A percentile compares a stretch with the other conserved stretches of the same genome.
Evolutionary conservation across 2,888 invertebrate species (phyloP).

Genomic region (Polymixis flavicincta): DNA sequence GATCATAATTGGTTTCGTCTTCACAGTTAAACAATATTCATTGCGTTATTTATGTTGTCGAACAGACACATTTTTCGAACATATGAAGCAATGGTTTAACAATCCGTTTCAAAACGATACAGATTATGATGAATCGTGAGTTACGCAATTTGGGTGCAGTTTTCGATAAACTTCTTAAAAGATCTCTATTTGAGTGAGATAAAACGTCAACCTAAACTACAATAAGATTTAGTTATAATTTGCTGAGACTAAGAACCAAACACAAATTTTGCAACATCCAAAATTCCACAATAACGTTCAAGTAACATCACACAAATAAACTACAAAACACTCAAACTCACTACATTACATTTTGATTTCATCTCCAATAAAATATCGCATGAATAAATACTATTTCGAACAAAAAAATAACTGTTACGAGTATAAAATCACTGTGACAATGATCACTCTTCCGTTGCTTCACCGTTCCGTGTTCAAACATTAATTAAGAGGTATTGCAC

Average conservation of each 20-base stretch:
- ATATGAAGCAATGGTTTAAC: too few relatives aligned
- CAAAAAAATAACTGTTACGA: slow-evolving; percentile 53
- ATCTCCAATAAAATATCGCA: slow-evolving; percentile 37
- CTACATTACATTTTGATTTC: slow-evolving; percentile 26
- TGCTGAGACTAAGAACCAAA: neutral
- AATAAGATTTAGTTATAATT: neutral
- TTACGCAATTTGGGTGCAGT: too few relatives aligned
- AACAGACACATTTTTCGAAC: too few relatives aligned
- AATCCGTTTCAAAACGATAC: too few relatives aligned
- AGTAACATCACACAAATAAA: neutral
- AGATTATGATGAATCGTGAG: too few relatives aligned
- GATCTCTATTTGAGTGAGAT: neutral
- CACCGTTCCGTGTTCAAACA: slow-evolving; percentile 56
- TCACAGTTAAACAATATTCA: too few relatives aligned
- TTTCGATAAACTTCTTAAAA: neutral
- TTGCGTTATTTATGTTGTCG: too few relatives aligned
- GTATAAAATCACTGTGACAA: slow-evolving; percentile 51
- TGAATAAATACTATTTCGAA: slow-evolving; percentile 36
- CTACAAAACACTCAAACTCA: neutral
- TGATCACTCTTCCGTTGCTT: slow-evolving; percentile 26
- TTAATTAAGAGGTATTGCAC: slow-evolving; percentile 63
- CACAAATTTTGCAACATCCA: neutral
- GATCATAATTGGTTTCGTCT: too few relatives aligned
- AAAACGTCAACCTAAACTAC: neutral
- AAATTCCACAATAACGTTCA: neutral